Conservation (phyloP, 1,140 invertebrate species). For the Cyclina sinensis region DNA sequence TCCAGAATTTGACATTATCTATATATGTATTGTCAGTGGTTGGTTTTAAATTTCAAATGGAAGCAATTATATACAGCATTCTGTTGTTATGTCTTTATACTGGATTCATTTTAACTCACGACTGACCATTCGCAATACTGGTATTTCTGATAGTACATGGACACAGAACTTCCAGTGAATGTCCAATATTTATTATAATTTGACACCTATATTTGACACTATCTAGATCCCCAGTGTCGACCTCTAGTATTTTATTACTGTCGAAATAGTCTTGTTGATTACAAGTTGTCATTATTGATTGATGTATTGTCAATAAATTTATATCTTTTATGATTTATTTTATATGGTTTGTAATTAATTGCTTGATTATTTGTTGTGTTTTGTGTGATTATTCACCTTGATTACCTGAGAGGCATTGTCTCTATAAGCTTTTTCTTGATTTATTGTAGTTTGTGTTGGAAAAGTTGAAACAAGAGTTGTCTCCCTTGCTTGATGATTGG, state of each 20-base stretch:
- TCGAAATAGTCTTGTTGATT: not conserved
- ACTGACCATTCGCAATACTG: not conserved
- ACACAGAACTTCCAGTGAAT: not conserved
- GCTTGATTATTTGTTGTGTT: not conserved
- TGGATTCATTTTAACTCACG: not conserved
- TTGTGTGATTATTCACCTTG: constrained; percentile 9
- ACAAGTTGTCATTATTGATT: not conserved
- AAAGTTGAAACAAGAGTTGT: no score
- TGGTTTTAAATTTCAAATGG: not conserved
- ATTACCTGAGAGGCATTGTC: not conserved
- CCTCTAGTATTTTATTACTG: not conserved
- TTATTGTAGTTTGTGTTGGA: not conserved
- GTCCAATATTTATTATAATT: not conserved
- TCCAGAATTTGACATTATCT: not conserved
- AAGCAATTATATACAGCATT: not conserved
- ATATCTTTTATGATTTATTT: constrained; percentile 19
- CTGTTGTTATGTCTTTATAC: not conserved
- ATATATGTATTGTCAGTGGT: not conserved
- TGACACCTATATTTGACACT: not conserved
- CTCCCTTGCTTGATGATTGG: no score
- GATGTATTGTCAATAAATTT: constrained; percentile 21
- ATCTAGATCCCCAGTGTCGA: constrained; percentile 1
- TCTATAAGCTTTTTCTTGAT: not conserved
- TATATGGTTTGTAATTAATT: constrained; percentile 25
- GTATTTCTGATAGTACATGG: no score